Base-by-base conservation (phyloP, 2,797 vertebrate genomes). In the Macrochelys suwanniensis region DNA sequence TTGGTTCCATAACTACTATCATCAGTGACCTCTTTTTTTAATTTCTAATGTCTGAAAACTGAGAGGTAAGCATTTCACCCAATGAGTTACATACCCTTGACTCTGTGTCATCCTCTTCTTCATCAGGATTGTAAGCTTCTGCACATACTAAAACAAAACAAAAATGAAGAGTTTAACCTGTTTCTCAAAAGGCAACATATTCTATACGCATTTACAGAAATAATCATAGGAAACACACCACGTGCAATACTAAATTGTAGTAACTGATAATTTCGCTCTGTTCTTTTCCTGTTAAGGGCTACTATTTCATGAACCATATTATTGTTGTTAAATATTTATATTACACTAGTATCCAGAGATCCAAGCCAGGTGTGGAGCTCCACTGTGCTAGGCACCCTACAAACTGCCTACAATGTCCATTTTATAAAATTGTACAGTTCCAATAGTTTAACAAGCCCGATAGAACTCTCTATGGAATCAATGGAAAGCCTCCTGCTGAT, bases 71-170 rank as follows among this genome's bases (percentile, higher is more conserved):
- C 65, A 81, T 88, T 91, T 93, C 54, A 82, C 10, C 89, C 57
- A 90, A 90, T 95, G 59, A 61, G 80, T 89, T 92, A 98, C 98
- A 97, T 99, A 99, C 99, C 99, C 99, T 96, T 94, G 99, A 98
- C 95, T 99, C 99, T 95, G 98, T 98, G 23, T 99, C 99, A 2
- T 99, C 99, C 17, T 99, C 99, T 95, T 99, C 99, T 92, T 99
- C 99, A 98, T 99, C 99, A 74, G 99, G 99, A 98, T 99, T 99
- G 98, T 99, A 99, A 28, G 99, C 98, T 98, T 99, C 99, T 89
- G 99, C 99, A 98, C 99, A 99, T 54, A 99, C 99, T 99, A 89
- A 93, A 98, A 97, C 33, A 92, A 96, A 94, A 59, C 95, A 84
- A 93, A 96, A 97, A 57, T 31, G 61, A 13, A 95, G 23, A 87